Base-by-base conservation (phyloP, 2,888 invertebrate species). In the Ectropis crepuscularia region DNA sequence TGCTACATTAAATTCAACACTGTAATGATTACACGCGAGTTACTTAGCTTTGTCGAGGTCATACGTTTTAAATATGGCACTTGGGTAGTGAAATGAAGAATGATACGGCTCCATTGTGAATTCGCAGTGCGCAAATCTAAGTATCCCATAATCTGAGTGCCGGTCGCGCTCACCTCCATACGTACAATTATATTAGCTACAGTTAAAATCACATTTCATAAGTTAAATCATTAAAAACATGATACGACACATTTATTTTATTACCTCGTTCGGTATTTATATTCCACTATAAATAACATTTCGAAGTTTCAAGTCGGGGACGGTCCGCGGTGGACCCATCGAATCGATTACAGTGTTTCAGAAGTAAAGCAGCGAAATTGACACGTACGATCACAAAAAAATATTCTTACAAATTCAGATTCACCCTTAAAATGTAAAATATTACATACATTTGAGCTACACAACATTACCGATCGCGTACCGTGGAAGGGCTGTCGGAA, bases 381-480 rank as follows among this genome's bases (percentile, higher is more conserved):
- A 85, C 80, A 83, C 77, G 71, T 79, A 80, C 81, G 72, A 79
- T 82, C 83, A 82, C 84, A 82, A 85, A 85, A 84, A 81, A 85
- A 78, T 80, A 83, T 75, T 78, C 76, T 81, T 84, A 87, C 83
- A 88, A 89, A 89, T 89, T 88, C 88, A 89, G 87, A 88, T 88
- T 88, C 85, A 86, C 85, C 80, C 84, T 83, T 83, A 82, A 77
- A 79, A 78, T 77, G 80, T 82, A 82, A 82, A 79, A 81, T 79
- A 79, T 83, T 78, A 85, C 82, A 85, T 85, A 78, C 79, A 80
- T 86, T 87, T 86, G 87, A 88, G 88, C 88, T 86, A 85, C 81
- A 73, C 83, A 83, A 83, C 81, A 77, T 82, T 83, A 81, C 71
- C 69, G 70, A 68, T 75, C 68, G 77, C 71, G 70, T 63, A 70